Evolutionary conservation across 2,797 vertebrate genomes (phyloP).

Genomic region (Melanotaenia nigrans): DNA sequence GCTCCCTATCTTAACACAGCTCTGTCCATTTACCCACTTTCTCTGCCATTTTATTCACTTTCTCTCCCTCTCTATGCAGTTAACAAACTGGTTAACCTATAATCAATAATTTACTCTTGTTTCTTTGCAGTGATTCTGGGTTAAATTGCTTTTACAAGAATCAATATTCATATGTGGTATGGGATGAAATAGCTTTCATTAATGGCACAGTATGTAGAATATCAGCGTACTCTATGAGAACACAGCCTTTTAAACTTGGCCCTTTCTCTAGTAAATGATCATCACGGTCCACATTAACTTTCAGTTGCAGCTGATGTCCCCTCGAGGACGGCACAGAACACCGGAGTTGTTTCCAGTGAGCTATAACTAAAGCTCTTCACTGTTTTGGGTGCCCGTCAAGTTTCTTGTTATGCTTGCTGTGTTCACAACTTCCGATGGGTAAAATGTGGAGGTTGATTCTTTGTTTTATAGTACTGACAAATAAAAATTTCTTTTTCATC

Average conservation of each 20-base stretch:
- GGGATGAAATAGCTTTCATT: too few species aligned
- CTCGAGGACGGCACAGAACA: too few species aligned
- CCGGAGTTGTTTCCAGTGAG: too few species aligned
- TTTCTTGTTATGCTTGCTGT: too few species aligned
- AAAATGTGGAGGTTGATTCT: neutral
- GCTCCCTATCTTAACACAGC: conserved; percentile 46
- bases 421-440: neutral
- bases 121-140: neutral
- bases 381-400: too few species aligned
- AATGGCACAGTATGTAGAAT: too few species aligned
- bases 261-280: neutral
- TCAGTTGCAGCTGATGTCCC: too few species aligned
- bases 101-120: neutral
- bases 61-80: neutral
- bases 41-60: neutral
- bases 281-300: neutral
- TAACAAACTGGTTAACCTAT: conserved; percentile 5
- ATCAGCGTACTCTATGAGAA: too few species aligned
- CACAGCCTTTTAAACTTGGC: too few species aligned
- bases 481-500: neutral
- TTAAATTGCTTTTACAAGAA: neutral
- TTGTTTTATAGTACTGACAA: too few species aligned
- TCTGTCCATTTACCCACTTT: neutral
- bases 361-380: too few species aligned
- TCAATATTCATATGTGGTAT: neutral